Conservation (phyloP, 2,888 invertebrate species). For the Pharmacophagus antenor region DNA sequence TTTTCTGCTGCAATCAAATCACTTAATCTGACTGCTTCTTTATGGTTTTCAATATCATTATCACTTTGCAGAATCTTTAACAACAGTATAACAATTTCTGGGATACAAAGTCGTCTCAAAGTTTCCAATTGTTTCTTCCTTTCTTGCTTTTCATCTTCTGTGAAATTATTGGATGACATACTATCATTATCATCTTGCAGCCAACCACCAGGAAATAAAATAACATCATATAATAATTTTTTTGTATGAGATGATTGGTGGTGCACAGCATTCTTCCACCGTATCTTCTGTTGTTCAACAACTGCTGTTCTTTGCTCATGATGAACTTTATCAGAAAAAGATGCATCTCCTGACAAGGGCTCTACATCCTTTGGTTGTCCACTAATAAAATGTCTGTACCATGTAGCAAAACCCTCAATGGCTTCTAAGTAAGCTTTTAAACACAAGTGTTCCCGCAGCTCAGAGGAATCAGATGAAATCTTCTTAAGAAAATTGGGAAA, state of each 20-base stretch:
- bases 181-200: constrained; percentile 85
- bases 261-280: constrained; percentile 86
- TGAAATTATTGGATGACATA: constrained; percentile 67
- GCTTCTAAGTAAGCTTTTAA: constrained; percentile 93
- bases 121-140: constrained; percentile 87
- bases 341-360: constrained; percentile 78
- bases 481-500: constrained; percentile 62
- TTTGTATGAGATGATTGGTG: constrained; percentile 89
- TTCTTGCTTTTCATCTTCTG: constrained; percentile 69
- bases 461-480: constrained; percentile 64
- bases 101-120: constrained; percentile 90
- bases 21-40: constrained; percentile 85
- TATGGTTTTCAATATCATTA: constrained; percentile 87
- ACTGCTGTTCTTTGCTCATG: constrained; percentile 91
- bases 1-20: constrained; percentile 90
- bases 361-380: constrained; percentile 87
- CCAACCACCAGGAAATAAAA: constrained; percentile 96
- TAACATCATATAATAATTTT: constrained; percentile 90
- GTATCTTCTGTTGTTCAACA: constrained; percentile 87
- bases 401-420: constrained; percentile 92
- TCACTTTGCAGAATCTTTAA: constrained; percentile 89
- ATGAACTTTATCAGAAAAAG: constrained; percentile 93
- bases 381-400: constrained; percentile 92
- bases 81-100: constrained; percentile 89
- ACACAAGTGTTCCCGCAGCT: constrained; percentile 91